phyloP scores from a whole-genome alignment of 2,797 vertebrate genomes.

The Gephyroberyx darwinii region DNA sequence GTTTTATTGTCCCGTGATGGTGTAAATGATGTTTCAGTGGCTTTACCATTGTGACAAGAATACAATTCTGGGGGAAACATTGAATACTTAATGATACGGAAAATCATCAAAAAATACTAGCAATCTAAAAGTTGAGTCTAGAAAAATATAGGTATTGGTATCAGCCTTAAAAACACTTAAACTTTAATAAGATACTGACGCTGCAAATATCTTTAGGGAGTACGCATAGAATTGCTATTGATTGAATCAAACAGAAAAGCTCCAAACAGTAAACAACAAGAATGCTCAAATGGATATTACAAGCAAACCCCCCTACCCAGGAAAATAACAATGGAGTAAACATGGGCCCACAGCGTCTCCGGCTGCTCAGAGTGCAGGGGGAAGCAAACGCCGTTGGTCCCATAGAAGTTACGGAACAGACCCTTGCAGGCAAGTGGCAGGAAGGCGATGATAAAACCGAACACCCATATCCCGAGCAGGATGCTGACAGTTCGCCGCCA shows the following conservation, averaged over 20 bases:
- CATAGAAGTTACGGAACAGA: conserved; percentile 95
- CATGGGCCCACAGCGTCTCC: conserved; percentile 89
- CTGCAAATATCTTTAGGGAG: not conserved
- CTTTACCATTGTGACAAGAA: no score
- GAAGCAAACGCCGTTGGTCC: conserved; percentile 96
- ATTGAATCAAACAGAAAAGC: not conserved
- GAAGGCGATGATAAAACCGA: conserved; percentile 91
- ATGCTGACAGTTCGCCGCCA: conserved; percentile 89
- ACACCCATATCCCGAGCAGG: conserved; percentile 91
- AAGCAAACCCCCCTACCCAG: conserved; percentile 84
- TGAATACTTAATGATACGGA: no score
- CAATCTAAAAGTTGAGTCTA: no score
- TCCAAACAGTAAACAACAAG: not conserved
- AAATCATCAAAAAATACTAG: no score
- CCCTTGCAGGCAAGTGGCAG: conserved; percentile 89
- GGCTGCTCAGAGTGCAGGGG: conserved; percentile 95
- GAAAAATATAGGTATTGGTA: no score
- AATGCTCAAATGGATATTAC: not conserved
- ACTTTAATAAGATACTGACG: not conserved
- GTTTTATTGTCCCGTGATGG: no score
- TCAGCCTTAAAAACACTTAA: not conserved
- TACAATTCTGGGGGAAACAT: no score
- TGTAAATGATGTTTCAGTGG: no score
- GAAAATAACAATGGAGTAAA: conserved; percentile 96
- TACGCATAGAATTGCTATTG: not conserved